Evolutionary conservation across 2,888 invertebrate genomes (phyloP), one percentile per base, ranked within the genome.

Genomic region (Pteria penguin): DNA sequence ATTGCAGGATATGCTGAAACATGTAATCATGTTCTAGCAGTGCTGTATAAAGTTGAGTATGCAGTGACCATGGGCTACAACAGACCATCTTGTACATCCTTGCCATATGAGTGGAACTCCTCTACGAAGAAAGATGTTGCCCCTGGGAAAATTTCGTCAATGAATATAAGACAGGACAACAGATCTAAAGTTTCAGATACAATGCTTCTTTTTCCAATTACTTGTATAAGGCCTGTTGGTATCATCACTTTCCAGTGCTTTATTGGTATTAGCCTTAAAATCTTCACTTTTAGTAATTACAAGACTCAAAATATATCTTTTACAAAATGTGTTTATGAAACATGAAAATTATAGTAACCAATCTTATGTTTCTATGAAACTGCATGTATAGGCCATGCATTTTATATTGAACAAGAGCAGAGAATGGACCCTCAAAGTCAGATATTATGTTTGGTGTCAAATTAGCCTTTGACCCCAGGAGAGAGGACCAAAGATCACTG

Each of bases 21-120:
- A 36, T 36, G 45, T 36, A 36, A 36, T 14, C 45, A 36, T 36
- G 45, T 36, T 14, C 45, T 36, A 36, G 45, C 45, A 36, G 45
- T 36, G 14, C 14, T 36, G 45, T 36, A 36, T 14, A 62, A 62
- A 26, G 4, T 60, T 14, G 60, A 60, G 27, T 62, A 62, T 62
- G 33, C 62, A 3, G 31, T 33, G 14, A 32, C 5, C 4, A 62
- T 62, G 62, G 62, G 62, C 11, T 62, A 62, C 22, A 62, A 62
- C 22, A 22, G 32, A 14, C 31, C 32, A 62, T 29, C 33, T 18
- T 62, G 62, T 22, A 62, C 62, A 62, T 32, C 31, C 2, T n/a
- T 31, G 4, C 62, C 33, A 8, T 60, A 22, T 32, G 32, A 31
- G 32, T 62, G 62, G 33, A 36, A 36, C 14, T 5, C 45, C 14